These are phyloP conservation scores for Leptinotarsa texana DNA, from an alignment of 1,140 invertebrate species.

Conservation along the genomic window DNA sequence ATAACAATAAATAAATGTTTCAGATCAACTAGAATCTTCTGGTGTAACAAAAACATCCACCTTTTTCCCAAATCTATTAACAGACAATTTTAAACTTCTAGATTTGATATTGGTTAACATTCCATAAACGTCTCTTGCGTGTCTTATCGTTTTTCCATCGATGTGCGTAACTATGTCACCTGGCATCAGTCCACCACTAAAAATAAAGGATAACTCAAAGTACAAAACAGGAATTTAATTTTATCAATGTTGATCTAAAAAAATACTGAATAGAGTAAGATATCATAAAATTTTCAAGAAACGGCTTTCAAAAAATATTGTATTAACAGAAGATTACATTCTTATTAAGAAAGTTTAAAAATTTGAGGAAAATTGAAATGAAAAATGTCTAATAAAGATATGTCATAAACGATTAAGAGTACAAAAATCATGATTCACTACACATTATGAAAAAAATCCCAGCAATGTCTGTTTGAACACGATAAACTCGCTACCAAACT, in stretches of 20 bases:
- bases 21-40: constrained; percentile 44
- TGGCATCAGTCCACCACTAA: constrained; percentile 77
- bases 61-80: constrained; percentile 42
- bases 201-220: constrained; percentile 32
- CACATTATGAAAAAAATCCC: too few species aligned
- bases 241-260: constrained; percentile 3
- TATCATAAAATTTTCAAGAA: too few species aligned
- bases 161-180: constrained; percentile 85
- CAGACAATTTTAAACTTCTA: constrained; percentile 42
- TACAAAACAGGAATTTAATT: too few species aligned
- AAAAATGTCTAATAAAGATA: too few species aligned
- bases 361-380: too few species aligned
- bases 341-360: too few species aligned
- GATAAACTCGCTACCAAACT: too few species aligned
- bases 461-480: too few species aligned
- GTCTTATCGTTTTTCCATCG: constrained; percentile 69
- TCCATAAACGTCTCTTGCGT: constrained; percentile 63
- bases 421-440: too few species aligned
- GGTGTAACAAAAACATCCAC: constrained; percentile 42
- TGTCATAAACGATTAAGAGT: too few species aligned
- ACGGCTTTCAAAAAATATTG: too few species aligned
- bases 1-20: constrained; percentile 5
- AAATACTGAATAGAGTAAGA: background rate
- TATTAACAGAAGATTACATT: too few species aligned
- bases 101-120: constrained; percentile 34